Base-by-base conservation (phyloP, 1,140 invertebrate genomes). In the Meloidogyne chitwoodi region DNA sequence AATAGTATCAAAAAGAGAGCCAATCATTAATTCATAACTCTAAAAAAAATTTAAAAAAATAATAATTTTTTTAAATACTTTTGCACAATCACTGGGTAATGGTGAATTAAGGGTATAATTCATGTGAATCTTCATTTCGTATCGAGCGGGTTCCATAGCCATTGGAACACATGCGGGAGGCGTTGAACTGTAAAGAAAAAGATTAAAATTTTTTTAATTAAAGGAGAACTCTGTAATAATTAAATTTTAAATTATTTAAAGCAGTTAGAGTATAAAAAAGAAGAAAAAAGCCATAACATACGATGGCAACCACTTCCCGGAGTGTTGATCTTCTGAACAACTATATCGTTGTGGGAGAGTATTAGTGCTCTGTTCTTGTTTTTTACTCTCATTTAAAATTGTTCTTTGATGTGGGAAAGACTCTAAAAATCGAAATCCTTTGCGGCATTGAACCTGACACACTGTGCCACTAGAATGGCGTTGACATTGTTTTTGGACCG, bases 381-480 rank as follows among this genome's bases (percentile, higher is more conserved):
- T 65, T 64, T 73, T 61, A 22, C 11, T 27, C 19, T 41, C 71
- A 6, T 26, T 63, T 38, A 38, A 38, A 38, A 38, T 38, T 10
- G 8, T 38, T n/a, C 24, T 14, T 14, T 31, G 93, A 0, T 94
- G 94, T 48, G 96, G 93, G 69, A 95, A 92, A 4, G 92, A 93
- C 86, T 96, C 94, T 0, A 94, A 94, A 84, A 97, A 96, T 84
- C 93, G 90, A 83, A 81, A 96, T 11, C 94, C 94, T n/a, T 91
- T 90, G 80, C 93, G 93, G 88, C 95, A 97, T 12, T 93, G 93
- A 11, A 94, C 93, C 68, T 93, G 92, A 86, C 94, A 97, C 74
- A 94, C 92, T 38, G 93, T 90, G 75, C 93, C 93, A 83, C 91
- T 91, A 19, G 80, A 76, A 10, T 79, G 77, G 74, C 93, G 91